Percentiles rank a stretch among this genome's conserved stretches.
Evolutionary conservation across 2,797 vertebrate genomes (phyloP).

Genomic region (Spinus pinus): DNA sequence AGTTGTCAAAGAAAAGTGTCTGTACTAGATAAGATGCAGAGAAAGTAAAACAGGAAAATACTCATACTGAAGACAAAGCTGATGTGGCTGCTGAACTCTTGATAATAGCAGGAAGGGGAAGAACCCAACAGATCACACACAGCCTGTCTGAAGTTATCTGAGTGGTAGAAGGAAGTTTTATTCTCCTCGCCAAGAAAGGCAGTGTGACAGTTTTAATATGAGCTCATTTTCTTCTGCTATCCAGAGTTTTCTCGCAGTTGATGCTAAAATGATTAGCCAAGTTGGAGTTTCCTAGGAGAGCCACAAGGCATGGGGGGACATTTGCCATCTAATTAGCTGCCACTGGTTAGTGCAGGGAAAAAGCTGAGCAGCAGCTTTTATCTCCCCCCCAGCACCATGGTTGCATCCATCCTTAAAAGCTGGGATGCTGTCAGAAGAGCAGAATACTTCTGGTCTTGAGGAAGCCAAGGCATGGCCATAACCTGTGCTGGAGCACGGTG

Average conservation of each 20-base stretch:
- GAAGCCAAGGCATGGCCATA: background rate
- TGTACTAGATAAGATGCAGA: background rate
- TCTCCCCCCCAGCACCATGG: background rate
- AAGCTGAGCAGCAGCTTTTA: background rate
- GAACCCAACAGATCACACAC: background rate
- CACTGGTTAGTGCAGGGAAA: background rate
- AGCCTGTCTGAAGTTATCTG: background rate
- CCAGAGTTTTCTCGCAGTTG: background rate
- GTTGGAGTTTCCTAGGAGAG: background rate
- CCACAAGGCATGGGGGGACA: background rate
- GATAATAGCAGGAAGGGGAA: background rate
- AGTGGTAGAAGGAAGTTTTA: background rate
- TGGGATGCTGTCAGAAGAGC: background rate
- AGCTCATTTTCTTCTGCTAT: background rate
- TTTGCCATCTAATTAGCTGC: background rate
- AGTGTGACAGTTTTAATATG: background rate
- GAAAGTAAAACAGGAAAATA: conserved; percentile 19
- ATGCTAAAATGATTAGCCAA: background rate
- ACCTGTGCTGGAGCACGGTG: background rate
- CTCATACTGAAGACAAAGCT: background rate
- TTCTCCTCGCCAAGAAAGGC: background rate
- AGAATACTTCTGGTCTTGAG: background rate
- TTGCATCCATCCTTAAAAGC: background rate
- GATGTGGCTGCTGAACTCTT: background rate
- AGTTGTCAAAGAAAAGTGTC: background rate